Percentiles rank a stretch among this genome's conserved stretches.
Evolutionary conservation across 2,113 vertebrate genomes (phyloP).

Genomic region (Toxotes jaculatrix): DNA sequence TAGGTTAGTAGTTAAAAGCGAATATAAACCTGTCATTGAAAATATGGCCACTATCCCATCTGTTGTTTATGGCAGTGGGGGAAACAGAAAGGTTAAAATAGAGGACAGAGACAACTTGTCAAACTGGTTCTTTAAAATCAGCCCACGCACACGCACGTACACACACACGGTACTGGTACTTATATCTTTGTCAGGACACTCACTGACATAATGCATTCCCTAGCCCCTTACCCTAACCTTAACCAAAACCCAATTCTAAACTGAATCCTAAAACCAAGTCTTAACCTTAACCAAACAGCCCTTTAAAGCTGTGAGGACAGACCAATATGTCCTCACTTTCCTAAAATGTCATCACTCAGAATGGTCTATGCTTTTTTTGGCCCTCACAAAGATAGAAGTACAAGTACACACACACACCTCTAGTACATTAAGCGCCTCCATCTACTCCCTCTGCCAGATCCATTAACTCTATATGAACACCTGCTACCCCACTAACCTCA

Average conservation of each 20-base stretch:
- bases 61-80: neutral
- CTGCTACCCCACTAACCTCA: slow-evolving; percentile 74
- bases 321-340: too few species aligned
- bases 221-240: too few species aligned
- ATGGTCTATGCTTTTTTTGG: too few species aligned
- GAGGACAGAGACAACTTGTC: slow-evolving; percentile 18
- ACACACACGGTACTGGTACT: too few species aligned
- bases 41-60: neutral
- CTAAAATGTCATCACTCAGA: too few species aligned
- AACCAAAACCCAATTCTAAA: too few species aligned
- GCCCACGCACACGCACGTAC: neutral
- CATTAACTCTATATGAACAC: slow-evolving; percentile 75
- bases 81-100: slow-evolving; percentile 6
- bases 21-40: slow-evolving; percentile 16
- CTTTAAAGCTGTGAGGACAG: too few species aligned
- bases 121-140: slow-evolving; percentile 34
- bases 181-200: too few species aligned
- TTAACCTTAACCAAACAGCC: too few species aligned
- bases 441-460: slow-evolving; percentile 33
- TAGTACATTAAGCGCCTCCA: slow-evolving; percentile 46
- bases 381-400: too few species aligned
- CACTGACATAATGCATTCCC: too few species aligned
- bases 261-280: too few species aligned
- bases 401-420: neutral
- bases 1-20: slow-evolving; percentile 5